Conservation (phyloP, 2,888 invertebrate genomes). For the Macroteleia sp. region DNA sequence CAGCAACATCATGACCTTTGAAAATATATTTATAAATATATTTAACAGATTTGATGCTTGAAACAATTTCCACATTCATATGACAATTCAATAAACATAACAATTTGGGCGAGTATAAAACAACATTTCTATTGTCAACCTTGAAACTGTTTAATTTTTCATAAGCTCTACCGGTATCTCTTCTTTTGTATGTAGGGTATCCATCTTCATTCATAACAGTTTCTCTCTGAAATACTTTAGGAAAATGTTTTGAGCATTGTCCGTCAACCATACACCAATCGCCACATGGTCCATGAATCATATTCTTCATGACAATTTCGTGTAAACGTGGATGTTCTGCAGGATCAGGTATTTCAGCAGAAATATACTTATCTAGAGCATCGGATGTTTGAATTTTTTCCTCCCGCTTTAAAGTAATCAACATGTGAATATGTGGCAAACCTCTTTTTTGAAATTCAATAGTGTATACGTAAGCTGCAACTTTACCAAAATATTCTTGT, state of each 20-base stretch:
- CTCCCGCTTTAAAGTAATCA: constrained; percentile 23
- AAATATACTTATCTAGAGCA: constrained; percentile 58
- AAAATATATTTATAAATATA: constrained; percentile 3
- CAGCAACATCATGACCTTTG: background rate
- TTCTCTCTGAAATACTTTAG: constrained; percentile 56
- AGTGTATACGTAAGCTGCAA: too few species aligned
- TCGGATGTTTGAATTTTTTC: constrained; percentile 50
- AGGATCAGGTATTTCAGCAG: constrained; percentile 74
- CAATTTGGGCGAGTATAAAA: background rate
- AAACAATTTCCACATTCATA: too few species aligned
- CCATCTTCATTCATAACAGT: constrained; percentile 43
- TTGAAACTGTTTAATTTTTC: background rate
- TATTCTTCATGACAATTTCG: constrained; percentile 73
- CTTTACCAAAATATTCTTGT: constrained; percentile 42
- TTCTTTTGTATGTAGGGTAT: constrained; percentile 50
- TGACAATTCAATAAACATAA: background rate
- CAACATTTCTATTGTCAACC: constrained; percentile 1
- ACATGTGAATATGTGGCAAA: constrained; percentile 38
- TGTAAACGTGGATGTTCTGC: constrained; percentile 68
- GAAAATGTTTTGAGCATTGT: constrained; percentile 72
- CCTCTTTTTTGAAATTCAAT: constrained; percentile 3
- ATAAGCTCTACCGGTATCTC: background rate
- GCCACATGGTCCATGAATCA: constrained; percentile 80
- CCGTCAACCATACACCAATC: constrained; percentile 63
- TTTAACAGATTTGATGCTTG: too few species aligned